Evolutionary conservation across 2,888 invertebrate species (phyloP).

Genomic region (Drosophila stalkeri): DNA sequence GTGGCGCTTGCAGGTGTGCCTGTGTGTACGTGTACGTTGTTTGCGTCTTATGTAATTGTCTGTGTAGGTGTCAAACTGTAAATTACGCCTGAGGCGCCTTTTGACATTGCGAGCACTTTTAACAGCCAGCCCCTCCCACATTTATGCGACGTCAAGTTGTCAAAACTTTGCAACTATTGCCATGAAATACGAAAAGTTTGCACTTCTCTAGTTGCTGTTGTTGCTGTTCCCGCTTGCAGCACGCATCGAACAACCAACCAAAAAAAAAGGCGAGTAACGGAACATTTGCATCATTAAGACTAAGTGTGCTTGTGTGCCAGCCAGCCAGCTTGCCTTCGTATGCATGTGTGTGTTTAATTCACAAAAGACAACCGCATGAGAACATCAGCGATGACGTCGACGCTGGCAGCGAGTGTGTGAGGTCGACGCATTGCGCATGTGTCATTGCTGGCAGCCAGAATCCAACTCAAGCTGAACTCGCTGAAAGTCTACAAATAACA

Average conservation of each 20-base stretch:
- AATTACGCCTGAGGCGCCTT: conserved; percentile 42
- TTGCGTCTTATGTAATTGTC: too few relatives aligned
- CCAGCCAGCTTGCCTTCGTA: neutral
- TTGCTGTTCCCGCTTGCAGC: conserved; percentile 24
- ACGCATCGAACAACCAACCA: conserved; percentile 10
- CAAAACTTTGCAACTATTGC: conserved; percentile 61
- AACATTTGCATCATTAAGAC: conserved; percentile 70
- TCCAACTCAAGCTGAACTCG: conserved; percentile 11
- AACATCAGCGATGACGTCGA: conserved; percentile 34
- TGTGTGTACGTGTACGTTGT: neutral
- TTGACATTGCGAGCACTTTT: conserved; percentile 27
- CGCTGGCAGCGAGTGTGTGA: conserved; percentile 25
- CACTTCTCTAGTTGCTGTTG: conserved; percentile 5
- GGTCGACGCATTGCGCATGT: conserved; percentile 44
- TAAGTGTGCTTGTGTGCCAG: conserved; percentile 11
- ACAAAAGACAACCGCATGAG: conserved; percentile 48
- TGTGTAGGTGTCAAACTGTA: conserved; percentile 40
- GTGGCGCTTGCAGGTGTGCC: conserved; percentile 3
- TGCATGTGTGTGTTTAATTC: conserved; percentile 50
- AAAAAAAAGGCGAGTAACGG: conserved; percentile 33
- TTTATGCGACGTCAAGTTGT: conserved; percentile 28
- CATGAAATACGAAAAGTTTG: conserved; percentile 64
- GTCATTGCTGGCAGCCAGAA: conserved; percentile 18
- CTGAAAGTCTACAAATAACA: conserved; percentile 19
- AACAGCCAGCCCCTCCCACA: neutral